Evolutionary conservation across 1,140 invertebrate species (phyloP).

Genomic region (Drosophila auraria): DNA sequence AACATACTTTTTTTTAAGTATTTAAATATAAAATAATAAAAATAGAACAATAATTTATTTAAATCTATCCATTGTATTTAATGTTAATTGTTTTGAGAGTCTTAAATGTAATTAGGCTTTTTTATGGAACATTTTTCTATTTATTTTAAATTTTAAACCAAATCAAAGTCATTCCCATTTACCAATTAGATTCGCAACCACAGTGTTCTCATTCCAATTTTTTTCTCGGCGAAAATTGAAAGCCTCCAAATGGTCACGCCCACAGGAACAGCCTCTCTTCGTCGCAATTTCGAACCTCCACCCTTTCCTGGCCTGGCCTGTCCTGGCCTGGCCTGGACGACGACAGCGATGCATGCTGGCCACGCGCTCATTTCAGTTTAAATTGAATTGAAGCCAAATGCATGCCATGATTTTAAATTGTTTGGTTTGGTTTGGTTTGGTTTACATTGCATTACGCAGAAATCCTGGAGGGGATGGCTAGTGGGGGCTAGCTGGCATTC

Average conservation of each 20-base stretch:
- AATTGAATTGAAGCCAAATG: slow-evolving; percentile 83
- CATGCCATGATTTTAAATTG: slow-evolving; percentile 83
- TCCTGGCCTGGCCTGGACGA: slow-evolving; percentile 8
- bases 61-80: too few relatives aligned
- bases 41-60: too few relatives aligned
- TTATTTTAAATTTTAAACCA: slow-evolving; percentile 2
- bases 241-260: neutral
- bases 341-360: slow-evolving; percentile 42
- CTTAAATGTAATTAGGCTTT: neutral
- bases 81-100: neutral
- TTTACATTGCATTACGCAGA: slow-evolving; percentile 80
- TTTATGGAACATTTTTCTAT: neutral
- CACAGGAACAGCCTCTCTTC: slow-evolving; percentile 2
- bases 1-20: too few relatives aligned
- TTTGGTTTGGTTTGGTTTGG: slow-evolving; percentile 70
- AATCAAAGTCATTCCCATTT: neutral
- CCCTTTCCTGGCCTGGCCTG: neutral
- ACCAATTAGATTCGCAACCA: slow-evolving; percentile 7
- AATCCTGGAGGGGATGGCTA: neutral
- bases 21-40: too few relatives aligned
- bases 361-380: slow-evolving; percentile 75
- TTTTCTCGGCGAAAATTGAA: slow-evolving; percentile 7
- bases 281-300: neutral
- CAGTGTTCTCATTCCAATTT: slow-evolving; percentile 8
- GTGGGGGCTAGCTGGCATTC: slow-evolving; percentile 15